These are phyloP conservation scores for Ormyrus labotus DNA, from an alignment of 2,888 invertebrate genomes.

Conservation along the genomic window DNA sequence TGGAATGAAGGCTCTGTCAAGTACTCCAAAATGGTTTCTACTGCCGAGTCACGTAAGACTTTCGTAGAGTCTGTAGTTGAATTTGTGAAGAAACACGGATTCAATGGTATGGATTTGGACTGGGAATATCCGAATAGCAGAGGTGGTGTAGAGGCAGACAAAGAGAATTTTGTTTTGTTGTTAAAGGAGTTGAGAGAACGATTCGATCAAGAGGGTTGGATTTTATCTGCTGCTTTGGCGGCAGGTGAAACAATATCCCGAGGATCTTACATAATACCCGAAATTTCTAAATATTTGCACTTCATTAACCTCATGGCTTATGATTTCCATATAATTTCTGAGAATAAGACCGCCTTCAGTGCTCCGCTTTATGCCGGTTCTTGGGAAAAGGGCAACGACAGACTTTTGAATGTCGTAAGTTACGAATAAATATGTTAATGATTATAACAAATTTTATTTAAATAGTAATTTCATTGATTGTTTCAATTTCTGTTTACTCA, in stretches of 20 bases:
- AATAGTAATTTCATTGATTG: no score
- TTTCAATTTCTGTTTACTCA: no score
- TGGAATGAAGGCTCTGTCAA: slow-evolving; percentile 81
- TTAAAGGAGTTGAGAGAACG: slow-evolving; percentile 78
- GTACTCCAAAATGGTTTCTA: slow-evolving; percentile 79
- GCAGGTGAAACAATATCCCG: slow-evolving; percentile 76
- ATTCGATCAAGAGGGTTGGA: slow-evolving; percentile 76
- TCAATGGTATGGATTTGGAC: slow-evolving; percentile 84
- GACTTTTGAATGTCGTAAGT: slow-evolving; percentile 11
- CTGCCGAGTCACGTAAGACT: slow-evolving; percentile 72
- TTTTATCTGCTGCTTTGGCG: slow-evolving; percentile 75
- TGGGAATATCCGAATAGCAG: slow-evolving; percentile 83
- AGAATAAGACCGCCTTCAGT: slow-evolving; percentile 82
- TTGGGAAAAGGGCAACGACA: slow-evolving; percentile 69
- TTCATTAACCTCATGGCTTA: slow-evolving; percentile 85
- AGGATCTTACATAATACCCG: slow-evolving; percentile 80
- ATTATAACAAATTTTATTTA: no score
- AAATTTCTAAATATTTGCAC: slow-evolving; percentile 80
- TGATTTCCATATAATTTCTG: slow-evolving; percentile 84
- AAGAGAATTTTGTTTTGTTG: slow-evolving; percentile 77
- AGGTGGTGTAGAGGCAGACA: slow-evolving; percentile 76
- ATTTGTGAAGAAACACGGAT: slow-evolving; percentile 78
- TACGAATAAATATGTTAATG: neutral
- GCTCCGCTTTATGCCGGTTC: slow-evolving; percentile 79
- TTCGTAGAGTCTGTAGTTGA: slow-evolving; percentile 79